Evolutionary conservation across 2,888 invertebrate genomes (phyloP).

Genomic region (Neoaliturus tenellus): DNA sequence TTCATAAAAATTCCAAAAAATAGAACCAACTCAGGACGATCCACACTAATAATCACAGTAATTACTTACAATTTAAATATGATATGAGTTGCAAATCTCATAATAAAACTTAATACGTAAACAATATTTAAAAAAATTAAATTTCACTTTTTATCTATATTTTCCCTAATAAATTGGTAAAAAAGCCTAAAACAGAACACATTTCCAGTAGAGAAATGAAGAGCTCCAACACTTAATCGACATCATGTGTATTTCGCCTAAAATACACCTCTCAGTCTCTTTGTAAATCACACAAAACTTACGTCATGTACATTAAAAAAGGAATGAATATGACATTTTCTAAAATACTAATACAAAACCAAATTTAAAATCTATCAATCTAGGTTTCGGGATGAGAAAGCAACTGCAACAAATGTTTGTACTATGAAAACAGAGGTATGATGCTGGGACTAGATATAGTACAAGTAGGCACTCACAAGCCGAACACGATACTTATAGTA

Average conservation of each 20-base stretch:
- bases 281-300: constrained; percentile 9
- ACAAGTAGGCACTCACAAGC: constrained; percentile 44
- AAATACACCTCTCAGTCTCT: constrained; percentile 2
- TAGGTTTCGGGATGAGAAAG: not conserved
- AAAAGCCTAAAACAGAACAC: not conserved
- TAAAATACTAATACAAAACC: not conserved
- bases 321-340: constrained; percentile 25
- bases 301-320: constrained; percentile 30
- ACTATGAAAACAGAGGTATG: constrained; percentile 48
- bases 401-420: constrained; percentile 40
- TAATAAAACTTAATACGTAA: too few relatives aligned
- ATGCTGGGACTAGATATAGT: constrained; percentile 35
- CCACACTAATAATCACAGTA: too few relatives aligned
- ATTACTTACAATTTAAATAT: too few relatives aligned
- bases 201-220: too few relatives aligned
- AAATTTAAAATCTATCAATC: constrained; percentile 23
- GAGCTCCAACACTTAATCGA: too few relatives aligned
- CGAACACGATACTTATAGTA: constrained; percentile 36
- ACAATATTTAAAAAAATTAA: too few relatives aligned
- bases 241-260: not conserved
- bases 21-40: too few relatives aligned
- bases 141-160: not conserved
- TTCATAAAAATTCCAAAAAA: too few relatives aligned
- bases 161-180: not conserved
- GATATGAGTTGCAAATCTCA: too few relatives aligned